Evolutionary conservation across 2,113 vertebrate species (phyloP), one percentile per base, ranked within the genome.

Genomic region (Neoarius graeffei): DNA sequence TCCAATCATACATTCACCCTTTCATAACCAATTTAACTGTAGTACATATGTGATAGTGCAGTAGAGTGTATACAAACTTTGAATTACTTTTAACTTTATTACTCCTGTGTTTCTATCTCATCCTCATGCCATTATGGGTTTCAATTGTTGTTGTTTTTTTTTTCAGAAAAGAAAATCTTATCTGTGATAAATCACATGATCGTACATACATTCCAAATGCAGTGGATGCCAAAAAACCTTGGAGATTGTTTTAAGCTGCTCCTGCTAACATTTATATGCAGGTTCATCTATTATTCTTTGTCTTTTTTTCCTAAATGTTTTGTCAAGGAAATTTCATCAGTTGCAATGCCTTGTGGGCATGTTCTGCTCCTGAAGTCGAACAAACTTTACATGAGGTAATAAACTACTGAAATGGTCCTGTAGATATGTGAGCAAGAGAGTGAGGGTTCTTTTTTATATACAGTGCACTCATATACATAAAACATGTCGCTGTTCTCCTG

Each of bases 391-490:
- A 4, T 30, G 27, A 59, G 56, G 79, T 81, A 59, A 81, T 60
- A 81, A 57, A 81, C 52, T 56, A 27, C 15, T 79, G 25, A 80
- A 56, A 80, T 8, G 14, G 25, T 80, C 25, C n/a, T 27, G 52
- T 50, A 13, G 50, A 71, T 54, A 5, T 15, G 14, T 0, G 15
- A 25, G 52, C 27, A 30, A 30, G 20, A 19, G 30, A 59, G 69
- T 7, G 56, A 76, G 69, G 54, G 56, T 13, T 67, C 64, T 71
- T 48, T 50, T 52, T 13, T 69, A 79, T 87, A 74, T 25, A 74
- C 23, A 2, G 42, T 25, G 73, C 74, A 52, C 20, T 52, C 48
- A 48, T 77, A 82, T 77, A 82, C 86, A 87, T 74, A 83, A 87
- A 83, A 60, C 80, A 74, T 87, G 80, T 52, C 57, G 3, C 62